Conservation (phyloP, 1,140 invertebrate species). For the Drosophila oshimai region DNA sequence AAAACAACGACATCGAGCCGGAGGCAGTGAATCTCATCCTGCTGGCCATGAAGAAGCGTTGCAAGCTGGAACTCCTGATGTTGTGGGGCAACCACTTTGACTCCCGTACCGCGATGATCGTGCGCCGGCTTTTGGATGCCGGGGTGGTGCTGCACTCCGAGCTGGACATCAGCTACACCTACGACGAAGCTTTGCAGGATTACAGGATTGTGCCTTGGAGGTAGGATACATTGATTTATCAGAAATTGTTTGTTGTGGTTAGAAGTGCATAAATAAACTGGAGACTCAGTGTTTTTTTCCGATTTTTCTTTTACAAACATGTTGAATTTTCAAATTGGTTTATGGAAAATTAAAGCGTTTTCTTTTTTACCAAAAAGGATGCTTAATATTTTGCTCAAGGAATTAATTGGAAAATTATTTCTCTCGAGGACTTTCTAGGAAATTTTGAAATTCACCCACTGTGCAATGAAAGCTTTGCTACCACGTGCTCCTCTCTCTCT, state of each 20-base stretch:
- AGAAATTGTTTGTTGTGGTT: background rate
- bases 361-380: no score
- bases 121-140: slow-evolving; percentile 57
- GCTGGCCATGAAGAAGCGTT: slow-evolving; percentile 53
- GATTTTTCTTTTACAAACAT: no score
- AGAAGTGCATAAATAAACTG: background rate
- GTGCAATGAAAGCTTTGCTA: slow-evolving; percentile 17
- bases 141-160: slow-evolving; percentile 41
- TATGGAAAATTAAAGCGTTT: no score
- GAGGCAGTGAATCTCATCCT: slow-evolving; percentile 49
- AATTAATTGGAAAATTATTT: no score
- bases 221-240: background rate
- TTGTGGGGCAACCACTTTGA: slow-evolving; percentile 61
- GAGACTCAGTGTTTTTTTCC: no score
- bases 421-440: no score
- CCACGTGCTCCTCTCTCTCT: background rate
- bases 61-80: slow-evolving; percentile 32
- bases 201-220: slow-evolving; percentile 65
- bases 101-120: slow-evolving; percentile 40
- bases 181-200: slow-evolving; percentile 39
- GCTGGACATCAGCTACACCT: slow-evolving; percentile 59
- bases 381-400: no score
- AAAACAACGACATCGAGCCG: slow-evolving; percentile 45
- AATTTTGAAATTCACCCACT: background rate
- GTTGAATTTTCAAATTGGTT: no score